Conservation (phyloP, 2,797 vertebrate species). For the Naso thynnoides region DNA sequence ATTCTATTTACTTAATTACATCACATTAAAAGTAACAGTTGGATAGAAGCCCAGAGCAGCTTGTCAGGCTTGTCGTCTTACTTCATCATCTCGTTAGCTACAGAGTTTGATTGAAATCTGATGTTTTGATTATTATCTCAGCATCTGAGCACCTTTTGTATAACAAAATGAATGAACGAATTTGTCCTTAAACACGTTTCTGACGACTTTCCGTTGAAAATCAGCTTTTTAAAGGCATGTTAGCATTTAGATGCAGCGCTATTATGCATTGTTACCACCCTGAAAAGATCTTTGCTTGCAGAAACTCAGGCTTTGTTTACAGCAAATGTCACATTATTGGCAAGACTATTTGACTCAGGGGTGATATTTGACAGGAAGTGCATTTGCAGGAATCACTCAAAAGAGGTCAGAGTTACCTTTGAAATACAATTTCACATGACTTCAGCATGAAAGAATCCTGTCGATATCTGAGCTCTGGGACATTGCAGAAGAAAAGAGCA, state of each 20-base stretch:
- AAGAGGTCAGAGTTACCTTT: background rate
- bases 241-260: background rate
- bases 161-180: background rate
- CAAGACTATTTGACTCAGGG: background rate
- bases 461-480: constrained; percentile 39
- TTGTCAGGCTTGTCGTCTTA: background rate
- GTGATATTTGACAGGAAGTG: background rate
- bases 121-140: background rate
- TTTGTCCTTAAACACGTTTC: background rate
- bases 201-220: background rate
- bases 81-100: background rate
- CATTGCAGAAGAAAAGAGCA: constrained; percentile 34
- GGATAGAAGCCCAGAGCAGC: background rate
- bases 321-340: too few species aligned
- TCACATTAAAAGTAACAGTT: background rate
- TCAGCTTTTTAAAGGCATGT: too few species aligned
- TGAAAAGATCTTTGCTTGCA: too few species aligned
- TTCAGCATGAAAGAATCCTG: constrained; percentile 24
- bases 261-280: background rate
- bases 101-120: background rate
- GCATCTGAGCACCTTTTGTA: background rate
- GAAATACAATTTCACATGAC: constrained; percentile 20
- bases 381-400: background rate
- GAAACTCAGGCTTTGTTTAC: too few species aligned
- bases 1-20: background rate